Evolutionary conservation across 2,888 invertebrate species (phyloP).

Genomic region (Trachelus iudaicus): DNA sequence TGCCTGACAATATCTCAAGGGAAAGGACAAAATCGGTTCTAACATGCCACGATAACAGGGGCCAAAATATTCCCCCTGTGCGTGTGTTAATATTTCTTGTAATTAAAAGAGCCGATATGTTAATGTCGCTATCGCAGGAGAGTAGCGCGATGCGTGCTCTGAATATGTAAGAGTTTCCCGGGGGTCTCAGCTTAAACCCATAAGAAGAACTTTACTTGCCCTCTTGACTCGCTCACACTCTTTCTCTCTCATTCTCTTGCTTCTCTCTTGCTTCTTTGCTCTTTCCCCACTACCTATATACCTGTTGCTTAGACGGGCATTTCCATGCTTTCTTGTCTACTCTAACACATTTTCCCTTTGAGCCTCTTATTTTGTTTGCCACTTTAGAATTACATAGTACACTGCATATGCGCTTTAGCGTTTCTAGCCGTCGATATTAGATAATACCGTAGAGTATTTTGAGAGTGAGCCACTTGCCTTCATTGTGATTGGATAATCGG

Average conservation of each 20-base stretch:
- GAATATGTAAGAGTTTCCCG: slow-evolving; percentile 6
- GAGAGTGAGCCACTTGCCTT: background rate
- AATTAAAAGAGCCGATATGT: slow-evolving; percentile 3
- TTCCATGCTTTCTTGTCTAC: background rate
- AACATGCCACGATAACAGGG: background rate
- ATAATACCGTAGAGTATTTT: background rate
- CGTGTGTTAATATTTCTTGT: background rate
- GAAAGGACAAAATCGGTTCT: background rate
- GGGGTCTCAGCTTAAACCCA: background rate
- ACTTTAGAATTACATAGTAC: background rate
- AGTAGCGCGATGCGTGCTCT: slow-evolving; percentile 1
- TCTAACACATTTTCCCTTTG: background rate
- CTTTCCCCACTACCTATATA: background rate
- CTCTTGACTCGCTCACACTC: background rate
- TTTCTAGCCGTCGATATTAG: background rate
- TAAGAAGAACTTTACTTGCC: background rate
- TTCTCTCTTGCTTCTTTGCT: background rate
- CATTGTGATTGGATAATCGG: background rate
- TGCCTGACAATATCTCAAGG: background rate
- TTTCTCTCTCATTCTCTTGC: background rate
- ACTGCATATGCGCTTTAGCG: background rate
- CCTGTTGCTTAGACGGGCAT: background rate
- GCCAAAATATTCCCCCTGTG: background rate
- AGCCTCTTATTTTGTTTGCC: background rate
- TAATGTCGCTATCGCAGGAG: slow-evolving; percentile 1